Percentiles rank a stretch among this genome's conserved stretches.
These are phyloP conservation scores for Lithodes maja DNA, from an alignment of 2,888 invertebrate genomes.

Conservation along the genomic window DNA sequence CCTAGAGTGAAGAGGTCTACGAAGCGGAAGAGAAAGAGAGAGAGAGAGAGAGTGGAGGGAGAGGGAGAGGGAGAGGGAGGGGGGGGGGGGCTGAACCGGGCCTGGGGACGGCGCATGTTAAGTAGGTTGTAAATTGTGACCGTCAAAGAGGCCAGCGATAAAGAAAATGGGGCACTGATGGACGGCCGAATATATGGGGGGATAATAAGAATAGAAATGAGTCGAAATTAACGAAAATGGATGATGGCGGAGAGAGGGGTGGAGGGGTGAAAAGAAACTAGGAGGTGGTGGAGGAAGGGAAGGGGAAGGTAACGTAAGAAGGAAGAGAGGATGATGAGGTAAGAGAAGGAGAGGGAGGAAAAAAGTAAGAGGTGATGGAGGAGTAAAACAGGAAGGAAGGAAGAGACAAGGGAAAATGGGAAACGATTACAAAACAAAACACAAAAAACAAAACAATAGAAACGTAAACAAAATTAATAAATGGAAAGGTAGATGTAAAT, in stretches of 20 bases:
- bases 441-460: background rate
- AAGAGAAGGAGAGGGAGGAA: background rate
- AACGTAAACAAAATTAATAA: background rate
- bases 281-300: background rate
- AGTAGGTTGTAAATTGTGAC: slow-evolving; percentile 59
- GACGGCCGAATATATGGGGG: slow-evolving; percentile 61
- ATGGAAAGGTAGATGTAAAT: background rate
- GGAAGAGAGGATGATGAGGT: background rate
- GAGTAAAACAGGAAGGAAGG: background rate
- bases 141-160: slow-evolving; percentile 55
- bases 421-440: background rate
- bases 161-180: slow-evolving; percentile 59
- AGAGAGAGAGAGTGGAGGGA: background rate
- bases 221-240: slow-evolving; percentile 66
- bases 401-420: background rate
- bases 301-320: no score
- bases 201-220: slow-evolving; percentile 66
- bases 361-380: background rate
- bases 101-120: slow-evolving; percentile 54
- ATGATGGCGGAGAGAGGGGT: slow-evolving; percentile 28
- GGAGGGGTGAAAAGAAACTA: slow-evolving; percentile 4
- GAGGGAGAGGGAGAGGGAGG: slow-evolving; percentile 9
- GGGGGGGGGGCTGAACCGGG: slow-evolving; percentile 29
- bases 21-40: background rate
- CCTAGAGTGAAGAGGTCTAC: no score